These are phyloP conservation scores for Balaeniceps rex DNA, from an alignment of 2,113 vertebrate species.

Conservation along the genomic window DNA sequence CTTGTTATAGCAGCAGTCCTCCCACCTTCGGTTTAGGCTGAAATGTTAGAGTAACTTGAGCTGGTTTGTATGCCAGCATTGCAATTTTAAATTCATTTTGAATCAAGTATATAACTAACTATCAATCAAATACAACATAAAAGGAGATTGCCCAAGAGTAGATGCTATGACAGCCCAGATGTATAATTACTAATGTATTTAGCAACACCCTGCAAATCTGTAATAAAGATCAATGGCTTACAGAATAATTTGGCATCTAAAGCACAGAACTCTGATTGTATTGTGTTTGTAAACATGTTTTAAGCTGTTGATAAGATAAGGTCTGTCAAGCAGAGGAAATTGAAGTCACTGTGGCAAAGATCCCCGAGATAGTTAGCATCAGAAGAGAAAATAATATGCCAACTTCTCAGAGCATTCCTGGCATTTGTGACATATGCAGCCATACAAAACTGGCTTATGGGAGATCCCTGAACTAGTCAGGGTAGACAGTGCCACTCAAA, in stretches of 20 bases:
- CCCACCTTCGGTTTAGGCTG: neutral
- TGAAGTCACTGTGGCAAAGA: constrained; percentile 51
- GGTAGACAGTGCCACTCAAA: constrained; percentile 32
- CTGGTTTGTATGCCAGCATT: neutral
- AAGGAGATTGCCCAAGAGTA: constrained; percentile 43
- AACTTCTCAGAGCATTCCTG: neutral
- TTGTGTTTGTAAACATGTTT: constrained; percentile 61
- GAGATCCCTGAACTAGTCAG: constrained; percentile 37
- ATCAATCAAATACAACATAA: constrained; percentile 36
- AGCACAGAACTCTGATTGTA: constrained; percentile 23
- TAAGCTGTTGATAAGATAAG: constrained; percentile 59
- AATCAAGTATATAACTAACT: neutral
- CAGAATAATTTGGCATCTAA: constrained; percentile 49
- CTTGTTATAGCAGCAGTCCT: neutral
- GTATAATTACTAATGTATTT: constrained; percentile 56
- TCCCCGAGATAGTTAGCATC: constrained; percentile 44
- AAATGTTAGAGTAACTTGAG: neutral
- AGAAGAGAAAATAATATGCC: constrained; percentile 36
- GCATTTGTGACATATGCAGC: constrained; percentile 8
- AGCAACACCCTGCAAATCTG: constrained; percentile 38
- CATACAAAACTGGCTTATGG: neutral
- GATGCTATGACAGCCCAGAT: constrained; percentile 22
- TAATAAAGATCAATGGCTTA: constrained; percentile 67
- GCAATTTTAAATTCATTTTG: neutral
- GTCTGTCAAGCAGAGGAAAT: constrained; percentile 57